Conservation (phyloP, 2,797 vertebrate genomes). For the Caiman crocodilus region DNA sequence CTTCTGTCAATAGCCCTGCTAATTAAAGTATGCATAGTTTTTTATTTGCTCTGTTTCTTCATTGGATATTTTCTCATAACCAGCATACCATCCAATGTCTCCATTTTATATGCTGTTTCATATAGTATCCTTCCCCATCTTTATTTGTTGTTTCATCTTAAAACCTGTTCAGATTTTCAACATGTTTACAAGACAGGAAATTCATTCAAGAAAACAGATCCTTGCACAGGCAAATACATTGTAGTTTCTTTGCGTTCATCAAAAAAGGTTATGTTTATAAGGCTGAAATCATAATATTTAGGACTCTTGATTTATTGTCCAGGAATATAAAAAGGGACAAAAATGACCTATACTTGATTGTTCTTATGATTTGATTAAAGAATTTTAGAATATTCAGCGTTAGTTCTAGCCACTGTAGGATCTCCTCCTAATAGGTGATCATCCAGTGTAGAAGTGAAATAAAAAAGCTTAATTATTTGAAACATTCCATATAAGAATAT, state of each 20-base stretch:
- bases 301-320: background rate
- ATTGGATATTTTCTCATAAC: too few species aligned
- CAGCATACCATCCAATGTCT: background rate
- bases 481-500: too few species aligned
- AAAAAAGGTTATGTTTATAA: background rate
- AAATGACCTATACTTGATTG: background rate
- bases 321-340: background rate
- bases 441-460: too few species aligned
- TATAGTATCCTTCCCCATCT: background rate
- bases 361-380: background rate
- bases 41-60: slow-evolving; percentile 21
- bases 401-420: background rate
- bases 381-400: background rate
- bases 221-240: too few species aligned
- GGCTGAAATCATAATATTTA: background rate
- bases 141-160: background rate
- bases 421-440: background rate
- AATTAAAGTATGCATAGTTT: slow-evolving; percentile 21
- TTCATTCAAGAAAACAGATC: background rate
- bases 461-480: too few species aligned
- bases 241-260: background rate
- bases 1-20: background rate
- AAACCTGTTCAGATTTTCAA: background rate
- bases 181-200: background rate
- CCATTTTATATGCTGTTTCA: background rate